These are phyloP conservation scores for Orchesella flavescens DNA, from an alignment of 2,888 invertebrate genomes.

Conservation along the genomic window DNA sequence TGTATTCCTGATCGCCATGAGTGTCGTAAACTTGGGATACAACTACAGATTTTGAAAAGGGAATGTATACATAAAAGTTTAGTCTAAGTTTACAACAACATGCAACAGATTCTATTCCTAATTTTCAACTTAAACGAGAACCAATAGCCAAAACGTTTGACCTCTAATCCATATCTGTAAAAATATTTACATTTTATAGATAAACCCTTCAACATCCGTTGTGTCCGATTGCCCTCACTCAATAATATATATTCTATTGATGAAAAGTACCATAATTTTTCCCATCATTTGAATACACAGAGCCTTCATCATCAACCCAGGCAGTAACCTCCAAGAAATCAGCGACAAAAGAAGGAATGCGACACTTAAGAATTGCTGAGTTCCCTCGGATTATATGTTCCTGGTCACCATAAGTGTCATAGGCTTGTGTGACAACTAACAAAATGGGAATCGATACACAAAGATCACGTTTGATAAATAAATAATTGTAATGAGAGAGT, in stretches of 20 bases:
- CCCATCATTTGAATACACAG: slow-evolving; percentile 79
- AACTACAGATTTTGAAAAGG: slow-evolving; percentile 79
- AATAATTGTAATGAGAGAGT: neutral
- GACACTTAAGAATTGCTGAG: slow-evolving; percentile 91
- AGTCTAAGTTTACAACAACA: neutral
- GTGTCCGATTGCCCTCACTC: slow-evolving; percentile 50
- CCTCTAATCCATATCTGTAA: too few relatives aligned
- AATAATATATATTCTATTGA: neutral
- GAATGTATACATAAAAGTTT: neutral
- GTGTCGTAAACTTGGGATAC: slow-evolving; percentile 92
- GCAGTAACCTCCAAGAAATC: slow-evolving; percentile 88
- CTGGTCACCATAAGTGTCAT: slow-evolving; percentile 93
- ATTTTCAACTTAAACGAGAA: too few relatives aligned
- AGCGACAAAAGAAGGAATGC: slow-evolving; percentile 88
- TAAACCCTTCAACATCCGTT: slow-evolving; percentile 13
- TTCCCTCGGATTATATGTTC: slow-evolving; percentile 95
- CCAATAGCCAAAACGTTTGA: too few relatives aligned
- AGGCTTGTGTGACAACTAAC: slow-evolving; percentile 90
- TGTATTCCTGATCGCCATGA: slow-evolving; percentile 94
- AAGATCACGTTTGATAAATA: neutral
- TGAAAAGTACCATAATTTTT: slow-evolving; percentile 44
- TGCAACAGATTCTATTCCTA: neutral
- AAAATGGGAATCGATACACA: slow-evolving; percentile 58
- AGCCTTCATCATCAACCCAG: slow-evolving; percentile 88
- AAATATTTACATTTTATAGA: too few relatives aligned